These are phyloP conservation scores for Synanthedon andrenaeformis DNA, from an alignment of 2,888 invertebrate genomes.

Conservation along the genomic window DNA sequence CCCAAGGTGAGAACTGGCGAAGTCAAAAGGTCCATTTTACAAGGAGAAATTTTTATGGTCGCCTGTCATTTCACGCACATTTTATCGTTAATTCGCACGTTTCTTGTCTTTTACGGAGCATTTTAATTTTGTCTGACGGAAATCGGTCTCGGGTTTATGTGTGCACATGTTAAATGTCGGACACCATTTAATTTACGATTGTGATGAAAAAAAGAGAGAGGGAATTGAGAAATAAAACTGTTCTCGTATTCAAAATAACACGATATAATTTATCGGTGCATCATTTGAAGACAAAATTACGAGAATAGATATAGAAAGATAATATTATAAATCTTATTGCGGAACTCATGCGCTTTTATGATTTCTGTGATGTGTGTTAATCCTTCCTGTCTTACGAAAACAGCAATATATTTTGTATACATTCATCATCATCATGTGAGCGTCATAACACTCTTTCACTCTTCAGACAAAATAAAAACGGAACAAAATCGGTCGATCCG, in stretches of 20 bases:
- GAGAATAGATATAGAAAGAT: constrained; percentile 28
- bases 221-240: constrained; percentile 49
- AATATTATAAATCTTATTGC: constrained; percentile 36
- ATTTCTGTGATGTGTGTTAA: background rate
- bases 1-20: constrained; percentile 47
- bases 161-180: constrained; percentile 35
- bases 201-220: constrained; percentile 24
- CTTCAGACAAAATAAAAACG: too few relatives aligned
- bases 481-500: too few relatives aligned
- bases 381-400: background rate
- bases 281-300: constrained; percentile 42
- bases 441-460: too few relatives aligned
- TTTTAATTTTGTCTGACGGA: constrained; percentile 41
- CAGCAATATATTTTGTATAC: background rate
- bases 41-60: constrained; percentile 57
- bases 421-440: too few relatives aligned
- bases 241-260: constrained; percentile 43
- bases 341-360: constrained; percentile 14
- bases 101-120: constrained; percentile 38
- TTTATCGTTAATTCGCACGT: constrained; percentile 55
- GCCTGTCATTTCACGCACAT: constrained; percentile 62
- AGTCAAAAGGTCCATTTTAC: constrained; percentile 46
- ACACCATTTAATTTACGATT: constrained; percentile 38
- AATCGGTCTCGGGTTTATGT: constrained; percentile 37
- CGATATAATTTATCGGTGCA: constrained; percentile 40